Conservation (phyloP, 2,797 vertebrate species). For the Characodon lateralis region DNA sequence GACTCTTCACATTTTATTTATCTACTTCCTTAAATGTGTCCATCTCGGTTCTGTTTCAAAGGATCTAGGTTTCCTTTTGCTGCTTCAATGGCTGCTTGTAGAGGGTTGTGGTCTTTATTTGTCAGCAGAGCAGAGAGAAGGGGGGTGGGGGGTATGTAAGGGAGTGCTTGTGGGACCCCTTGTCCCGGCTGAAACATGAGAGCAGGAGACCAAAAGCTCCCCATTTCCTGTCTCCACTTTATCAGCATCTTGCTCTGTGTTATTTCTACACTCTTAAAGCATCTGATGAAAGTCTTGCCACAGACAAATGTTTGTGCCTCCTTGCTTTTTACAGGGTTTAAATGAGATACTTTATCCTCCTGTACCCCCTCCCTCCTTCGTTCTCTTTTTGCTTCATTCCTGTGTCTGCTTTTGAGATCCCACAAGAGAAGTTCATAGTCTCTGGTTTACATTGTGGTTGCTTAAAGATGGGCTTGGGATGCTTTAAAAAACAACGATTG, state of each 20-base stretch:
- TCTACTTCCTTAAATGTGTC: constrained; percentile 40
- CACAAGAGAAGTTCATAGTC: constrained; percentile 70
- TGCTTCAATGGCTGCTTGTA: constrained; percentile 60
- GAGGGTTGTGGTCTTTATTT: constrained; percentile 72
- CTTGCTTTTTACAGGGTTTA: constrained; percentile 79
- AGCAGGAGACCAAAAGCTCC: constrained; percentile 69
- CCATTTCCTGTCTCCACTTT: constrained; percentile 82
- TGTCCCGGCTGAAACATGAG: constrained; percentile 72
- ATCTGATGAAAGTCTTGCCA: constrained; percentile 76
- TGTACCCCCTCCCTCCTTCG: not conserved
- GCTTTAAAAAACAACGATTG: constrained; percentile 71
- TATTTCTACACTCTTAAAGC: constrained; percentile 73
- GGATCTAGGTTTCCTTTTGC: constrained; percentile 64
- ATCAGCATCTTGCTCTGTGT: constrained; percentile 79
- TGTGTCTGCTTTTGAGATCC: constrained; percentile 77
- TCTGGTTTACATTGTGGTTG: constrained; percentile 82
- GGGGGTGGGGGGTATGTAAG: not conserved
- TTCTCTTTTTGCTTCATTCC: constrained; percentile 61
- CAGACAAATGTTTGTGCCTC: constrained; percentile 83
- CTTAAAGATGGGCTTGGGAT: constrained; percentile 45
- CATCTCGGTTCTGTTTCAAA: constrained; percentile 38
- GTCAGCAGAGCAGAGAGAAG: constrained; percentile 67
- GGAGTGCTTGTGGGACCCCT: constrained; percentile 19
- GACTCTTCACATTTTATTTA: constrained; percentile 33
- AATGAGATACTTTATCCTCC: constrained; percentile 75